Evolutionary conservation across 1,140 invertebrate genomes (phyloP), one percentile per base, ranked within the genome.

Genomic region (Chrysopa pallens): DNA sequence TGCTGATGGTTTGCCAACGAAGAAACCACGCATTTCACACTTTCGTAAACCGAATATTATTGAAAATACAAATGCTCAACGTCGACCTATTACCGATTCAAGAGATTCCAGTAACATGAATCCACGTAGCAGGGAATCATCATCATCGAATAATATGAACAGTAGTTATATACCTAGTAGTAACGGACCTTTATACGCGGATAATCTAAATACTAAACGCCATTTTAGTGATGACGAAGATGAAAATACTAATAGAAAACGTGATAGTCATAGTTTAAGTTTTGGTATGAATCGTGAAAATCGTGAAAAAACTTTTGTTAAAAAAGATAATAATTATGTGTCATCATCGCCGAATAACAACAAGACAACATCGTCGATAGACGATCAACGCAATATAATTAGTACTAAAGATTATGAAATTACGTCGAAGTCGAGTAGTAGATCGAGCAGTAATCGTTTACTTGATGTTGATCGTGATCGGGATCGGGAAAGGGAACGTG

Each of bases 11-110:
- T 59, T 79, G 8, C 72, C 74, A 15, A 70, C 74, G 23, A 90
- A 90, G 66, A 79, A 77, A 57, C 78, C 74, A 54, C 73, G 85
- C 49, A 84, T 89, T 55, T 85, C 84, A 29, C 84, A 86, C 59
- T 84, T 76, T 54, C 70, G 68, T 35, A 77, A 73, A 47, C 66
- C 70, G 3, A n/a, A n/a, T n/a, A n/a, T n/a, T n/a, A n/a, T n/a
- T n/a, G n/a, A n/a, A n/a, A 62, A 66, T 37, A 45, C 47, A 39
- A 46, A 47, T 44, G 42, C 42, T 23, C 14, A 23, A 28, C 14
- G 42, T 36, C 48, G 11, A 37, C 38, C 39, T 38, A 39, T 33
- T 29, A 43, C 12, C 45, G 28, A 39, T 9, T 15, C 49, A 33
- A 9, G 31, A 11, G 31, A 33, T 12, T 33, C 31, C 8, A 33